Conservation (phyloP, 2,797 vertebrate species). For the Morus bassanus region DNA sequence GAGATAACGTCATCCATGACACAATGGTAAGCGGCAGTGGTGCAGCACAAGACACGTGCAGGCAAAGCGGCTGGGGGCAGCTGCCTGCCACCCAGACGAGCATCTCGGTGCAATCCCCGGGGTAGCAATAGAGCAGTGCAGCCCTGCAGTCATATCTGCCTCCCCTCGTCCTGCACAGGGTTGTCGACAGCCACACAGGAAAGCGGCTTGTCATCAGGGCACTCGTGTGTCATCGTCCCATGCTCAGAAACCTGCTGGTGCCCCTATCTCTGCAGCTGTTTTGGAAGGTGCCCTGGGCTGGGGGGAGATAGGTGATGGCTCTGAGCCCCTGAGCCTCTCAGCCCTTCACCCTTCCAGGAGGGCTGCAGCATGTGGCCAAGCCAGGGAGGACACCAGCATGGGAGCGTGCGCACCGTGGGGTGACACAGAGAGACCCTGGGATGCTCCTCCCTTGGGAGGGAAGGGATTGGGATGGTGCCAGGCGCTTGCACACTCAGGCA, state of each 20-base stretch:
- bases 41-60: fast-evolving
- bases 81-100: background rate
- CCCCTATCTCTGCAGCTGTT: background rate
- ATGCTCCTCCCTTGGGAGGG: background rate
- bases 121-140: background rate
- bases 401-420: fast-evolving
- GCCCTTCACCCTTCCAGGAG: background rate
- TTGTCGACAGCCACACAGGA: background rate
- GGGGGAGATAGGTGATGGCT: background rate
- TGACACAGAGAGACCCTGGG: background rate
- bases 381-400: fast-evolving
- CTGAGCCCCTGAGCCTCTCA: fast-evolving
- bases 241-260: fast-evolving
- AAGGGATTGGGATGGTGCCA: background rate
- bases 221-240: fast-evolving
- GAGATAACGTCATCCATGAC: fast-evolving
- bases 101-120: background rate
- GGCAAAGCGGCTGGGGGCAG: background rate
- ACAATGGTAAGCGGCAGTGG: fast-evolving
- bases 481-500: background rate
- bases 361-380: fast-evolving
- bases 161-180: background rate
- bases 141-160: background rate
- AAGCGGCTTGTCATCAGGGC: fast-evolving
- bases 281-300: background rate